Conservation (phyloP, 2,888 invertebrate species). For the Apoderus coryli region DNA sequence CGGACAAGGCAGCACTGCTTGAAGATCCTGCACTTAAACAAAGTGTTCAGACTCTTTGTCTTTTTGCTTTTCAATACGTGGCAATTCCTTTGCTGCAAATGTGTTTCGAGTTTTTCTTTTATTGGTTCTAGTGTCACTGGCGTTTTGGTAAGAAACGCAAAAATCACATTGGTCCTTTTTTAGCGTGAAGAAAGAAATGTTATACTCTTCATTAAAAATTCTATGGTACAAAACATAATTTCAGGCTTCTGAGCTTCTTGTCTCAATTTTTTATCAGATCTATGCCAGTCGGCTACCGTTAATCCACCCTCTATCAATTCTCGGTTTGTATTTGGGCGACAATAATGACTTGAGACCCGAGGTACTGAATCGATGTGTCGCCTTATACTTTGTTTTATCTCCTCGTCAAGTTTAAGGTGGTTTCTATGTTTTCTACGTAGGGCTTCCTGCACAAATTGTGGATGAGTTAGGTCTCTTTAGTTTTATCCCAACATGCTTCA, state of each 20-base stretch:
- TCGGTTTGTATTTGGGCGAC: conserved; percentile 5
- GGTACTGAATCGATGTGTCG: conserved; percentile 3
- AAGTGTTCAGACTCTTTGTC: conserved; percentile 8
- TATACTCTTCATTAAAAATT: conserved; percentile 10
- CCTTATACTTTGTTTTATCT: conserved; percentile 3
- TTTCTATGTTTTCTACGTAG: conserved; percentile 3
- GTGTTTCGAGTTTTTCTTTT: conserved; percentile 8
- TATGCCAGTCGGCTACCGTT: conserved; percentile 7
- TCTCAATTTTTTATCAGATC: conserved; percentile 4
- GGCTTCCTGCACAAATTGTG: conserved; percentile 1
- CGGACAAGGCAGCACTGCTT: conserved; percentile 3
- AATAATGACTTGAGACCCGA: conserved; percentile 4
- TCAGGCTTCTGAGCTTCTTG: conserved; percentile 3
- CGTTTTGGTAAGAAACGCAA: conserved; percentile 6
- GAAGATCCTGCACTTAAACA: conserved; percentile 4
- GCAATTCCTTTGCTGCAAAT: conserved; percentile 8
- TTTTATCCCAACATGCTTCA: no score
- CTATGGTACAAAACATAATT: conserved; percentile 7
- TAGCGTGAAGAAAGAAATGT: conserved; percentile 9
- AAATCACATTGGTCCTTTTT: conserved; percentile 12
- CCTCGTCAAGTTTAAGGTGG: conserved; percentile 3
- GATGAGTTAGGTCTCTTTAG: conserved; percentile 1
- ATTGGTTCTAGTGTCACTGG: conserved; percentile 4
- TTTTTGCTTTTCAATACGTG: conserved; percentile 9
- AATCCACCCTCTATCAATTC: conserved; percentile 9